Evolutionary conservation across 2,888 invertebrate genomes (phyloP), one percentile per base, ranked within the genome.

Genomic region (Phlogophora meticulosa): DNA sequence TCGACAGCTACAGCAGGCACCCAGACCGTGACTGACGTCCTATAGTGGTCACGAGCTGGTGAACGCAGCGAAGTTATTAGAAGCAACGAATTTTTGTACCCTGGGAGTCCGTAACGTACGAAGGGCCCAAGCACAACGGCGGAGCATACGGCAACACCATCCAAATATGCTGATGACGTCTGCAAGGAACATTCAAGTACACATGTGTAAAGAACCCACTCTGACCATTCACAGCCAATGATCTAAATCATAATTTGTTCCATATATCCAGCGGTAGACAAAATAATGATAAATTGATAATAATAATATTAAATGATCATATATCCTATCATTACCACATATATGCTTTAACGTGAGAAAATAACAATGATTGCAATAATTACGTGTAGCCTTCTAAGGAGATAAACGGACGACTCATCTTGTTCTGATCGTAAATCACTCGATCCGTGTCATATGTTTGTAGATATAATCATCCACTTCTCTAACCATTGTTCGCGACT

Each of bases 401-500:
- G 78, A 51, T 81, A 81, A 82, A 76, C 63, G 76, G 79, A 52
- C 52, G 72, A 81, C 84, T 82, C 87, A 85, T 85, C 85, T 75
- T 82, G 72, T 76, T 61, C 76, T 64, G 73, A 80, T 82, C 84
- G 84, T 93, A 93, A 92, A 93, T 92, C 91, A 87, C 80, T 82
- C 69, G 72, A 76, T 67, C 78, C 72, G 83, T 87, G 84, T 81
- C 87, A 85, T 87, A 86, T 85, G 85, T 86, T 80, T 83, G 84
- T 83, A 87, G 90, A 93, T 92, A 90, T 84, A 88, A 92, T 93
- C 90, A 86, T 87, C 80, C 76, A 84, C 84, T 83, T 76, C 78
- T 83, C 87, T 87, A 83, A 86, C 88, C 84, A 91, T 93, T 93
- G 94, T 93, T 91, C 87, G 90, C 88, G 88, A 88, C 85, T 67